Evolutionary conservation across 2,113 vertebrate genomes (phyloP).

Genomic region (Emydura subglobosa): DNA sequence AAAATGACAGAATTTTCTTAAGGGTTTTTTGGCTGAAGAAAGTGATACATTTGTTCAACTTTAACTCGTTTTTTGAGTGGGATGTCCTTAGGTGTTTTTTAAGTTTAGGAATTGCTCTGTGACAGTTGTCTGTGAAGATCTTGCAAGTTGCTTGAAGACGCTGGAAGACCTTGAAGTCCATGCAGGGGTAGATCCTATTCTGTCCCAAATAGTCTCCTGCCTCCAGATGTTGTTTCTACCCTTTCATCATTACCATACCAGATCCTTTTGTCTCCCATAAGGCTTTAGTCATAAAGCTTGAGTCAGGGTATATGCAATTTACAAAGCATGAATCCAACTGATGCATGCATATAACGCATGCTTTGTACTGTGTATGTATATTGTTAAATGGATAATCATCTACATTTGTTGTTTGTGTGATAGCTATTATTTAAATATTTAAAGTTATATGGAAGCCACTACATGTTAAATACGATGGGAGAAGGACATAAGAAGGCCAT

Average conservation of each 20-base stretch:
- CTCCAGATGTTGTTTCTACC: neutral
- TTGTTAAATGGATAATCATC: constrained; percentile 41
- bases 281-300: constrained; percentile 47
- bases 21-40: neutral
- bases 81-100: neutral
- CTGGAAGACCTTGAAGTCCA: neutral
- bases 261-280: constrained; percentile 10
- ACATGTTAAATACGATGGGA: neutral
- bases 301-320: neutral
- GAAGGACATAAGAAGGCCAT: neutral
- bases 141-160: neutral
- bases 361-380: neutral
- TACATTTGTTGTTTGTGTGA: constrained; percentile 3
- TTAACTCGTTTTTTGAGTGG: neutral
- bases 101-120: neutral
- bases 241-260: neutral
- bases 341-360: neutral
- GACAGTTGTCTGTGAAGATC: neutral
- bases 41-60: neutral
- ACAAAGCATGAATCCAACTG: neutral
- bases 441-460: neutral
- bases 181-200: neutral
- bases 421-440: neutral
- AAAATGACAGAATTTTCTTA: neutral
- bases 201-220: neutral